Evolutionary conservation across 2,797 vertebrate genomes (phyloP).

Genomic region (Sorex maritimensis): DNA sequence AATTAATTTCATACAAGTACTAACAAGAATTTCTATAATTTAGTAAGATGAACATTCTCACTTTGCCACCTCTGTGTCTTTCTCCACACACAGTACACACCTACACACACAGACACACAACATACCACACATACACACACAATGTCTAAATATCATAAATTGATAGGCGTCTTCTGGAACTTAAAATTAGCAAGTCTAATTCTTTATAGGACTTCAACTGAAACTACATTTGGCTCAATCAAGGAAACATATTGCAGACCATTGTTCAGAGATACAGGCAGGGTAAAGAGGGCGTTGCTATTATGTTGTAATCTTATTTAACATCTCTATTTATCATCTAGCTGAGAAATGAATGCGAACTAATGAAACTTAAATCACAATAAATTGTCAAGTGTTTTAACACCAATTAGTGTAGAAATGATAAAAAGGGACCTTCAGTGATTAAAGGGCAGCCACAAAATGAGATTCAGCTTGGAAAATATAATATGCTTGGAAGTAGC

Average conservation of each 20-base stretch:
- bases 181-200: constrained; percentile 25
- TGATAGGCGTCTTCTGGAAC: neutral
- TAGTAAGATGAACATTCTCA: neutral
- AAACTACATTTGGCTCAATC: constrained; percentile 30
- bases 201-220: neutral
- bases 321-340: constrained; percentile 64
- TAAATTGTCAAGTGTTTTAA: constrained; percentile 77
- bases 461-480: constrained; percentile 52
- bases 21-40: neutral
- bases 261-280: neutral
- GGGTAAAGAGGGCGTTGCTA: neutral
- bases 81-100: too few relatives aligned
- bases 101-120: neutral
- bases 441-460: constrained; percentile 74
- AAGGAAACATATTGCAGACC: constrained; percentile 36
- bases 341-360: constrained; percentile 35
- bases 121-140: neutral
- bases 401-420: constrained; percentile 78
- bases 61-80: too few relatives aligned
- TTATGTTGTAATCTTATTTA: constrained; percentile 67
- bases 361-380: constrained; percentile 76
- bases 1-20: neutral
- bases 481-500: constrained; percentile 27
- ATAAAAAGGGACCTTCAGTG: constrained; percentile 66
- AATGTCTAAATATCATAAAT: neutral